Conservation (phyloP, 2,797 vertebrate species). For the Ambastaia sidthimunki region DNA sequence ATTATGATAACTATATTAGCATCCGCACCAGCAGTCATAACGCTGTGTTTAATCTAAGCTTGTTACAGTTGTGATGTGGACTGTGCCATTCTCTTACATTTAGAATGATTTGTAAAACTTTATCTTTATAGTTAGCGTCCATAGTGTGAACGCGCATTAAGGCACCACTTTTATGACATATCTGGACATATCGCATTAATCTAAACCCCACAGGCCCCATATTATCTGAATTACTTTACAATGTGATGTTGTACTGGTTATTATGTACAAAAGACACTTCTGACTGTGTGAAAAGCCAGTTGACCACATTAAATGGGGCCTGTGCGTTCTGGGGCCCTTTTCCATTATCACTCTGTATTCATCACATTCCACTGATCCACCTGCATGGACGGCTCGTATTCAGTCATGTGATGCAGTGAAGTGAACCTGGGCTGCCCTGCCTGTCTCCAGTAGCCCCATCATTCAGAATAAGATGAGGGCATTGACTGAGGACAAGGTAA, state of each 20-base stretch:
- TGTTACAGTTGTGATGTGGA: too few relatives aligned
- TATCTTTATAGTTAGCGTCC: too few relatives aligned
- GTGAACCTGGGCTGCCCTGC: slow-evolving; percentile 28
- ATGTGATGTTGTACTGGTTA: neutral
- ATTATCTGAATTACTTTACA: neutral
- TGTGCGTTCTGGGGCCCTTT: neutral
- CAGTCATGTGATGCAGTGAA: slow-evolving; percentile 32
- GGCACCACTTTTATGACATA: neutral
- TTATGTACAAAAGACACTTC: neutral
- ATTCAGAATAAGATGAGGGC: slow-evolving; percentile 8
- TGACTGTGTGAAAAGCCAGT: neutral
- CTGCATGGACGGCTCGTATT: slow-evolving; percentile 48
- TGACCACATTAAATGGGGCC: neutral
- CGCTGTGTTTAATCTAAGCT: too few relatives aligned
- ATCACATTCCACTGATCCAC: slow-evolving; percentile 50
- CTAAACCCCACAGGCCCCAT: neutral
- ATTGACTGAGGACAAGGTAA: neutral
- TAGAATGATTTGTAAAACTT: too few relatives aligned
- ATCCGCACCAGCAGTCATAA: too few relatives aligned
- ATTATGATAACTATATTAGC: too few relatives aligned
- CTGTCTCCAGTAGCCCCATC: slow-evolving; percentile 11
- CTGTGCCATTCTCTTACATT: too few relatives aligned
- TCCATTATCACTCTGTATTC: slow-evolving; percentile 4
- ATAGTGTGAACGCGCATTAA: too few relatives aligned
- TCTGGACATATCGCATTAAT: neutral